Percentiles rank a stretch among this genome's conserved stretches.
Evolutionary conservation across 2,113 vertebrate genomes (phyloP).

Genomic region (Phaethon lepturus): DNA sequence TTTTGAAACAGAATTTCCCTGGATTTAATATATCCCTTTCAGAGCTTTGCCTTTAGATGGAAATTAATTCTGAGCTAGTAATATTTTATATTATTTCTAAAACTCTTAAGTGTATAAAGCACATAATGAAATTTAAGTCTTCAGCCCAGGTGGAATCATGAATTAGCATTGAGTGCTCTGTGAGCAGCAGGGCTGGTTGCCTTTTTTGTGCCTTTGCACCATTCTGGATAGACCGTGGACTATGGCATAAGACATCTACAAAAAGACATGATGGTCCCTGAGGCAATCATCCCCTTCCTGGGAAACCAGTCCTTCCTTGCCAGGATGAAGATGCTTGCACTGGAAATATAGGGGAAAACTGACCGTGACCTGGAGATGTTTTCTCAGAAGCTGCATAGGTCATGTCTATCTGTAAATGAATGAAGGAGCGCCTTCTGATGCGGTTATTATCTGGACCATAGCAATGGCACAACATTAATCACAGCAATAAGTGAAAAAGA

Average conservation of each 20-base stretch:
- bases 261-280: background rate
- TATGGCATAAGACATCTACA: conserved; percentile 33
- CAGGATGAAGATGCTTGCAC: background rate
- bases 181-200: background rate
- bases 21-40: conserved; percentile 51
- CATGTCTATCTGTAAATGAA: background rate
- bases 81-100: conserved; percentile 71
- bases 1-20: conserved; percentile 61
- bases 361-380: background rate
- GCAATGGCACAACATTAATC: background rate
- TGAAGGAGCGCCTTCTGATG: conserved; percentile 26
- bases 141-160: conserved; percentile 67
- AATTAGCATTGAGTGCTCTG: conserved; percentile 58
- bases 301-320: conserved; percentile 24
- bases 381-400: conserved; percentile 9
- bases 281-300: background rate
- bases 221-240: conserved; percentile 17
- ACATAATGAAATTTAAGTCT: conserved; percentile 75
- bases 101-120: conserved; percentile 71
- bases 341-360: background rate
- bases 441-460: conserved; percentile 10
- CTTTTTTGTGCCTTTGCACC: conserved; percentile 29
- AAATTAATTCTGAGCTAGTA: conserved; percentile 70
- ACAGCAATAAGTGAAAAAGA: background rate
- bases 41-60: conserved; percentile 52